Evolutionary conservation across 2,797 vertebrate genomes (phyloP).

Genomic region (Pangasius djambal): DNA sequence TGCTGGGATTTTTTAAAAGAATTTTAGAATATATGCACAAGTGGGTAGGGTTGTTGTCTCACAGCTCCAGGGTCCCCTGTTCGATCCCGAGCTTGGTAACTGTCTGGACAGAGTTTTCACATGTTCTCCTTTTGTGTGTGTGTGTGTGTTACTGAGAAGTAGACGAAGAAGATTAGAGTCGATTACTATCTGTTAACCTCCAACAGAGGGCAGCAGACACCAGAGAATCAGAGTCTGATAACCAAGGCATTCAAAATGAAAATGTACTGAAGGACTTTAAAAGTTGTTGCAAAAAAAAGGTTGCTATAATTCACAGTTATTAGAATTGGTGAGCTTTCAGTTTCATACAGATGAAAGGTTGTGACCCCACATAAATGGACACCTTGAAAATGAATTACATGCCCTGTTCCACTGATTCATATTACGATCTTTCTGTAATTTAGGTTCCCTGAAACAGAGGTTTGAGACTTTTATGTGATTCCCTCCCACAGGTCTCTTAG

Average conservation of each 20-base stretch:
- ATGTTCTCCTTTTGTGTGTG: neutral
- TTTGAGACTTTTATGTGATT: conserved; percentile 42
- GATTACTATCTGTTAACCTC: conserved; percentile 39
- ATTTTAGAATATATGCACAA: neutral
- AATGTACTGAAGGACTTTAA: neutral
- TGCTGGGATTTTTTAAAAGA: neutral
- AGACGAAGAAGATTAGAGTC: no score
- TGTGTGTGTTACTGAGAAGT: neutral
- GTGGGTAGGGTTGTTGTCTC: neutral
- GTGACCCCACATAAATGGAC: conserved; percentile 20
- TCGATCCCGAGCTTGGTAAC: neutral
- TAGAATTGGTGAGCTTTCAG: conserved; percentile 20
- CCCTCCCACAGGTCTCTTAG: conserved; percentile 34
- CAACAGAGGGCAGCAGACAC: conserved; percentile 69
- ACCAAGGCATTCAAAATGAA: neutral
- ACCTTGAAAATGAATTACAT: conserved; percentile 37
- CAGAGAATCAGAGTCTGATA: conserved; percentile 37
- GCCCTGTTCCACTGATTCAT: conserved; percentile 29
- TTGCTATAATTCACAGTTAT: conserved; percentile 28
- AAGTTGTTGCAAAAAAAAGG: neutral
- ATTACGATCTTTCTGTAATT: conserved; percentile 19
- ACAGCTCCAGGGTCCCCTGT: neutral
- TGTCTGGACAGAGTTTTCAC: neutral
- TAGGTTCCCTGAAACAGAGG: conserved; percentile 26
- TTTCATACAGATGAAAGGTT: conserved; percentile 13